These are phyloP conservation scores for Rynchops niger DNA, from an alignment of 2,113 vertebrate species.

Conservation along the genomic window DNA sequence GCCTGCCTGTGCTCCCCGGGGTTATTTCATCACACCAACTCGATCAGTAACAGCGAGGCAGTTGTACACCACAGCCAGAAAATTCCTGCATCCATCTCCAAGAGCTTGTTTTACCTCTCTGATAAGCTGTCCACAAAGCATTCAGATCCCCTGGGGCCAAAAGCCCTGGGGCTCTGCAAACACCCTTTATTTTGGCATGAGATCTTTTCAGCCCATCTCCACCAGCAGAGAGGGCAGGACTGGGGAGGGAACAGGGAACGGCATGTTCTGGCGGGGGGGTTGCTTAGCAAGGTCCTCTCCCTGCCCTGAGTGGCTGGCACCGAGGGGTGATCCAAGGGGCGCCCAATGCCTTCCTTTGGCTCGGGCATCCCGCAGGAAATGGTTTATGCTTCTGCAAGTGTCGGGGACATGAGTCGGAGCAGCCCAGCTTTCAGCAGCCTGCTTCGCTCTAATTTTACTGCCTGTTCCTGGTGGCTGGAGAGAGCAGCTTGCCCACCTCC, in stretches of 20 bases:
- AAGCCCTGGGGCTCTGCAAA: neutral
- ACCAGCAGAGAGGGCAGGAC: neutral
- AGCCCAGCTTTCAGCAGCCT: neutral
- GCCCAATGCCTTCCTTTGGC: slow-evolving; percentile 49
- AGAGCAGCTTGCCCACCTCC: neutral
- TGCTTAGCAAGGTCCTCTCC: slow-evolving; percentile 59
- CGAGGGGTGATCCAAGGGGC: slow-evolving; percentile 51
- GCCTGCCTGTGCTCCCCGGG: neutral
- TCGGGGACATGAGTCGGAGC: neutral
- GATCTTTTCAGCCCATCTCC: slow-evolving; percentile 37
- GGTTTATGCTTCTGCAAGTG: slow-evolving; percentile 45
- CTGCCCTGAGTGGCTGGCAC: slow-evolving; percentile 20
- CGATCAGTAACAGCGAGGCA: neutral
- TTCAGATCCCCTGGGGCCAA: neutral
- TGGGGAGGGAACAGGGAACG: slow-evolving; percentile 22
- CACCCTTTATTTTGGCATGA: neutral
- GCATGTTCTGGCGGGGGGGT: slow-evolving; percentile 34
- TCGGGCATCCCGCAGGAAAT: slow-evolving; percentile 29
- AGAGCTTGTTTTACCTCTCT: neutral
- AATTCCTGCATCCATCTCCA: neutral
- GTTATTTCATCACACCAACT: neutral
- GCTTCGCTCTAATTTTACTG: slow-evolving; percentile 7
- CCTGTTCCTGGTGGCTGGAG: neutral
- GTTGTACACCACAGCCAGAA: neutral
- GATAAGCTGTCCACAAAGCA: slow-evolving; percentile 12